phyloP scores from a whole-genome alignment of 2,113 vertebrate genomes.

The Lasiurus borealis region DNA sequence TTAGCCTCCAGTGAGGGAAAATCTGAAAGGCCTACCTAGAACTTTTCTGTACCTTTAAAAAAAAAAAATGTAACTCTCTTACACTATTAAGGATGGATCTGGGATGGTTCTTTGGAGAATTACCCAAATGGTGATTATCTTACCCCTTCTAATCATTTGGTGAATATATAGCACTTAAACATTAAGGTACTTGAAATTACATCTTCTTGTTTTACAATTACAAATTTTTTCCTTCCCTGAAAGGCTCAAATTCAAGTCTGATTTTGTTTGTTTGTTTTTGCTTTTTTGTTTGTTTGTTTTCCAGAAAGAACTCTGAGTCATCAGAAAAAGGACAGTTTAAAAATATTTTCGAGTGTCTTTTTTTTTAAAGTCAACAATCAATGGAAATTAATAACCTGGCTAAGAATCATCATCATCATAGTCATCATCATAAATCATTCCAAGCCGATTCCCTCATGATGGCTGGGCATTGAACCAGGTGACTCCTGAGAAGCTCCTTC shows the following conservation, averaged over 20 bases:
- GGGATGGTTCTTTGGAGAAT: not conserved
- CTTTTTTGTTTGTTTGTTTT: not conserved
- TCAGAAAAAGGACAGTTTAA: not conserved
- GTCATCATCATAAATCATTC: not conserved
- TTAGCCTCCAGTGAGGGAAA: not conserved
- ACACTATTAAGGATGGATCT: not conserved
- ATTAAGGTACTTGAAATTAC: not conserved
- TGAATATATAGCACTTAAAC: not conserved
- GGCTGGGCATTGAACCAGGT: not conserved
- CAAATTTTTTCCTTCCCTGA: not conserved
- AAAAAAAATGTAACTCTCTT: not conserved
- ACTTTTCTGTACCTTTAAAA: not conserved
- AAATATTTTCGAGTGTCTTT: not conserved
- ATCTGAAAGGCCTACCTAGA: not conserved
- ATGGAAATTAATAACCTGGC: not conserved
- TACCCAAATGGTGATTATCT: not conserved
- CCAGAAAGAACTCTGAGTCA: not conserved
- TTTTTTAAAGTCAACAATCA: not conserved
- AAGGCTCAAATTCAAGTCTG: not conserved
- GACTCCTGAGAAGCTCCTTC: not conserved
- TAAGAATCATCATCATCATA: not conserved
- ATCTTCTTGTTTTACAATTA: not conserved
- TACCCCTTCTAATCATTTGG: not conserved
- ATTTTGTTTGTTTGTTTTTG: no score
- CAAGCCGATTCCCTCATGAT: not conserved